Evolutionary conservation across 2,888 invertebrate genomes (phyloP).

Genomic region (Callinectes sapidus): DNA sequence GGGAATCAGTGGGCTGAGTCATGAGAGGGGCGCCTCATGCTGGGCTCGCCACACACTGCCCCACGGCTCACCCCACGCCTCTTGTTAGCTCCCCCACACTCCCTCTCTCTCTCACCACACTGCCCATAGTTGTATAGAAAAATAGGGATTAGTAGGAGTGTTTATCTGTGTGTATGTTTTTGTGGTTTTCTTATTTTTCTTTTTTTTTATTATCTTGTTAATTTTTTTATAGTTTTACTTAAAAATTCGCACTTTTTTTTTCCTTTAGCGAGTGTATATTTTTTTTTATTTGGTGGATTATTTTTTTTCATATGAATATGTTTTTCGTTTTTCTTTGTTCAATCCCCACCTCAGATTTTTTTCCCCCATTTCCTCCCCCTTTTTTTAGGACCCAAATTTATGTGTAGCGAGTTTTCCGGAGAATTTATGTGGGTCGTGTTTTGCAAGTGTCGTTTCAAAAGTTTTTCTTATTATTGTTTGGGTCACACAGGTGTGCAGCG

Average conservation of each 20-base stretch:
- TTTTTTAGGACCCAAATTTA: background rate
- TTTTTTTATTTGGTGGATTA: background rate
- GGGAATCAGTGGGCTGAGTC: conserved; percentile 9
- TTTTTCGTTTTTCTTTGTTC: background rate
- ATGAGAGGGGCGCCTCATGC: conserved; percentile 29
- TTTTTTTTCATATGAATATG: background rate
- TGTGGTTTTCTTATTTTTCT: background rate
- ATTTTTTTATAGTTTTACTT: background rate
- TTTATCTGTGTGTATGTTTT: background rate
- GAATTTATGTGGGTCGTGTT: conserved; percentile 4
- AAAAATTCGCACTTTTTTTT: background rate
- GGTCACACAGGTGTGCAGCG: background rate
- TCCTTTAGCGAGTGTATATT: background rate
- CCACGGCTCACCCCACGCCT: background rate
- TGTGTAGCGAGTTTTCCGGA: background rate
- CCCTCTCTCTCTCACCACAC: background rate
- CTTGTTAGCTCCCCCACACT: background rate
- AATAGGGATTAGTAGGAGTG: background rate
- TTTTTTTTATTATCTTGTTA: background rate
- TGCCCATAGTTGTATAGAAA: background rate
- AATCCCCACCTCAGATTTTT: background rate
- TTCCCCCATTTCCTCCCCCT: background rate
- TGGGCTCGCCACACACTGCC: background rate
- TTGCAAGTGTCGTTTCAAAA: conserved; percentile 19
- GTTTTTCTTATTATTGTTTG: background rate